Evolutionary conservation across 2,797 vertebrate genomes (phyloP).

Genomic region (Sebastes iracundus): DNA sequence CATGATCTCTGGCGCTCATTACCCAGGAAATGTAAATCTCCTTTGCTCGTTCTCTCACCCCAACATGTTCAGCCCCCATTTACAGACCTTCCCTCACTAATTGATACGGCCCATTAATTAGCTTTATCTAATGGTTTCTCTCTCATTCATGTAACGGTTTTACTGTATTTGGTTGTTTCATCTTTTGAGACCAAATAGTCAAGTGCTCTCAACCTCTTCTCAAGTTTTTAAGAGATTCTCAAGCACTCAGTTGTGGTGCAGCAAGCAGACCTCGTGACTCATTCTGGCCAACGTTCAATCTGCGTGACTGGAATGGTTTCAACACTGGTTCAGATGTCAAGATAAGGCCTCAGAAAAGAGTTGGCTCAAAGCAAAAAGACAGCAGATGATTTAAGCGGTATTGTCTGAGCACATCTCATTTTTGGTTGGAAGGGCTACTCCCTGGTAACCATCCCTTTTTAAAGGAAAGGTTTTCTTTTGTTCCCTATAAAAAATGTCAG

Average conservation of each 20-base stretch:
- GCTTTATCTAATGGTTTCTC: background rate
- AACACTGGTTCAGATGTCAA: slow-evolving; percentile 39
- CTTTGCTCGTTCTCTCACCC: slow-evolving; percentile 21
- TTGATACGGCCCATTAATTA: slow-evolving; percentile 21
- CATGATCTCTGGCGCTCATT: slow-evolving; percentile 61
- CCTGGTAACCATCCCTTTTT: slow-evolving; percentile 11
- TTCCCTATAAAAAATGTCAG: slow-evolving; percentile 8
- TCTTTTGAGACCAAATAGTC: slow-evolving; percentile 10
- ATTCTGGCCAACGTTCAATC: slow-evolving; percentile 36
- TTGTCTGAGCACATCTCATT: slow-evolving; percentile 41
- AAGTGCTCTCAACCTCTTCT: slow-evolving; percentile 62
- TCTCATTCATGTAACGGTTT: background rate
- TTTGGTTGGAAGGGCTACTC: slow-evolving; percentile 30
- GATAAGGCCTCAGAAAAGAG: slow-evolving; percentile 30
- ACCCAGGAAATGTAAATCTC: slow-evolving; percentile 56
- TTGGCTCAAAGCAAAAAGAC: background rate
- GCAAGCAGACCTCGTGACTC: slow-evolving; percentile 33
- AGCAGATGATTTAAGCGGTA: slow-evolving; percentile 38
- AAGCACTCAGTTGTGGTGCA: slow-evolving; percentile 25
- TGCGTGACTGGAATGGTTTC: slow-evolving; percentile 30
- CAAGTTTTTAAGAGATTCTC: slow-evolving; percentile 64
- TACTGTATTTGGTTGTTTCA: background rate
- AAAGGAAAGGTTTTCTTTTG: slow-evolving; percentile 7
- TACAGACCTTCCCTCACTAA: background rate
- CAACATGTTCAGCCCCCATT: background rate